Evolutionary conservation across 2,797 vertebrate genomes (phyloP).

Genomic region (Oceanodroma leucorhoa): DNA sequence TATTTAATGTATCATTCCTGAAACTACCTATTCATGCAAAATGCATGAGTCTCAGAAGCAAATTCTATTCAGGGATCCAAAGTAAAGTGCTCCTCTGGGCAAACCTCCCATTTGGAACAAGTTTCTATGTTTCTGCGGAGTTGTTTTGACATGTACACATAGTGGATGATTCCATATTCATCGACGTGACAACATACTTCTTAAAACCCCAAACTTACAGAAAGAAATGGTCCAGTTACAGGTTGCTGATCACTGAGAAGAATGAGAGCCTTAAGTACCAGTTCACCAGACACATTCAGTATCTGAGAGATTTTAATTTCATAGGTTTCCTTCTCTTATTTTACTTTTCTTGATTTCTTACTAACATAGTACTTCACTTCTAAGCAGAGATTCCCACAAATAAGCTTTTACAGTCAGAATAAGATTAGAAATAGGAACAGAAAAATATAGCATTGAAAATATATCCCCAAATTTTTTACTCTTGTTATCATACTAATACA

Average conservation of each 20-base stretch:
- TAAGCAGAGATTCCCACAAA: neutral
- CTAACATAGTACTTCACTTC: neutral
- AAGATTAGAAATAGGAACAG: neutral
- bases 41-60: conserved; percentile 26
- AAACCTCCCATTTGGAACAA: neutral
- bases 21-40: conserved; percentile 31
- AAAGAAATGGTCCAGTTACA: conserved; percentile 2
- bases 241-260: neutral
- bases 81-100: neutral
- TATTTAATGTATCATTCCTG: conserved; percentile 16
- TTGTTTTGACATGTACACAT: neutral
- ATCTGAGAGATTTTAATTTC: neutral
- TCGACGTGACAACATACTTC: neutral
- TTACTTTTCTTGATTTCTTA: neutral
- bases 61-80: conserved; percentile 33
- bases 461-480: neutral
- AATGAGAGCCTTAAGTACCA: neutral
- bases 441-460: neutral
- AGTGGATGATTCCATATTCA: neutral
- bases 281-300: neutral
- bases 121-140: neutral
- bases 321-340: neutral
- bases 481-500: neutral
- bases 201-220: neutral
- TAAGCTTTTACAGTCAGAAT: neutral